Evolutionary conservation across 2,113 vertebrate species (phyloP), one percentile per base, ranked within the genome.

Genomic region (Anguilla japonica): DNA sequence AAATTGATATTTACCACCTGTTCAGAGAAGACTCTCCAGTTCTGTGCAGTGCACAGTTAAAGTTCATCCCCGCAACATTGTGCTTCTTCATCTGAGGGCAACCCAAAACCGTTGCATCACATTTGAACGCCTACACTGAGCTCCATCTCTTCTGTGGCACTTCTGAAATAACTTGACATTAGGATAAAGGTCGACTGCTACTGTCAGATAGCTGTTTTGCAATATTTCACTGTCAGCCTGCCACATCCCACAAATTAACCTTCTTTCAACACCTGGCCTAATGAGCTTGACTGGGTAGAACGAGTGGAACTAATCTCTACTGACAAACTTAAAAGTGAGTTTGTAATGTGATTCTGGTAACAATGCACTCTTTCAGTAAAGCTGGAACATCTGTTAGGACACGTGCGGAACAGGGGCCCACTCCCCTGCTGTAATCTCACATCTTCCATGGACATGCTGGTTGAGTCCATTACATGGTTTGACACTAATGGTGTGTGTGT

Each of bases 171-270:
- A n/a, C 82, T 83, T 84, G 79, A 60, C 34, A 41, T 78, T 81
- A 82, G 75, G 29, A 81, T 56, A 56, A 53, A 82, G 79, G 39
- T 39, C 85, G 57, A 20, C 56, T 43, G 85, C 60, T 43, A 7
- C 56, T 63, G 83, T 67, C 50, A 83, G 29, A 63, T 63, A 63
- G 39, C 2, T 18, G 2, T 39, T 20, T 63, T 67, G 60, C 83
- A 84, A 41, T 84, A 83, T 60, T 60, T 83, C 82, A 83, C 82
- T 83, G 83, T 84, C 83, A 84, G 83, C 39, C 57, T 40, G 60
- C 83, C 60, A 71, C 57, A 71, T 16, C 0, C 5, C 22, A 41
- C 18, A 39, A 67, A 84, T 84, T 67, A 67, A 84, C 40, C 83
- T 43, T 4, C 83, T 84, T 26, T 84, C 56, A 84, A 43, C 60